Conservation (phyloP, 2,113 vertebrate genomes). For the Poeciliopsis prolifica region DNA sequence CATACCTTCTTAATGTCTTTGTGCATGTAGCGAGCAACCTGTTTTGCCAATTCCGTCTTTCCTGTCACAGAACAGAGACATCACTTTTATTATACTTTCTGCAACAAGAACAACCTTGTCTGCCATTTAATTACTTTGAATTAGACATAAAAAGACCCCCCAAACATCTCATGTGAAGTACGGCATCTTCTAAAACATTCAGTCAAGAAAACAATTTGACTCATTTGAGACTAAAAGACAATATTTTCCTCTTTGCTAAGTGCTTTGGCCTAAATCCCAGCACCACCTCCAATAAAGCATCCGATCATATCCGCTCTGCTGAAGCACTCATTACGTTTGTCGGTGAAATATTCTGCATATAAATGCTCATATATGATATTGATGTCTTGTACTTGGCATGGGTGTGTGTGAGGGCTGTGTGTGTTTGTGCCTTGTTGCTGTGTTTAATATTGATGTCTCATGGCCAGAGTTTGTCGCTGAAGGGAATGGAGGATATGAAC, state of each 20-base stretch:
- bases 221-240: conserved; percentile 39
- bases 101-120: not conserved
- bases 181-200: conserved; percentile 43
- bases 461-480: conserved; percentile 76
- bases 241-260: conserved; percentile 44
- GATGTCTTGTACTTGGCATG: conserved; percentile 75
- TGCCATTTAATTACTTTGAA: conserved; percentile 17
- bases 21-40: conserved; percentile 95
- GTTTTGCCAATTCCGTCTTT: conserved; percentile 96
- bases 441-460: conserved; percentile 78
- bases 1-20: conserved; percentile 94
- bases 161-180: not conserved
- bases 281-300: conserved; percentile 38
- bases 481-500: conserved; percentile 79
- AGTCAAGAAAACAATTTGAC: conserved; percentile 28
- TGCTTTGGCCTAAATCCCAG: conserved; percentile 58
- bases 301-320: conserved; percentile 63
- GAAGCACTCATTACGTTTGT: conserved; percentile 65
- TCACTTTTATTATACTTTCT: conserved; percentile 6
- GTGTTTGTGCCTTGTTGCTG: conserved; percentile 67
- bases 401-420: conserved; percentile 56
- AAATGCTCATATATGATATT: conserved; percentile 85
- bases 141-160: not conserved
- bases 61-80: conserved; percentile 78
- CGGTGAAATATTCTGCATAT: conserved; percentile 82